Conservation (phyloP, 1,140 invertebrate species). For the Hesperophylax magnus region DNA sequence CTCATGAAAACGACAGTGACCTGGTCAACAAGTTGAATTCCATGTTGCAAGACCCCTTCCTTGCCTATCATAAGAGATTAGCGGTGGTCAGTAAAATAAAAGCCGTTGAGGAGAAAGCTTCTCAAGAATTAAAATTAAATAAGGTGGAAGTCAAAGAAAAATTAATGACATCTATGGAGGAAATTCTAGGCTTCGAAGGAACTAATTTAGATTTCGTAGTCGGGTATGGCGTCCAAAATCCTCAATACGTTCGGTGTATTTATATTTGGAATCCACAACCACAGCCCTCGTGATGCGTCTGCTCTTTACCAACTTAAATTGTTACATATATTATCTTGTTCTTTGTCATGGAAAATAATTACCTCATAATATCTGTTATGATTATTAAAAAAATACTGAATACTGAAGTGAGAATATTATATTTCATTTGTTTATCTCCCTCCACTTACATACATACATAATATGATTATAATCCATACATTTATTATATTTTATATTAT, state of each 20-base stretch:
- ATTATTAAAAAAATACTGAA: too few relatives aligned
- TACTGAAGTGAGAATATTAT: too few relatives aligned
- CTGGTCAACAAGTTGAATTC: slow-evolving; percentile 23
- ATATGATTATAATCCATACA: too few relatives aligned
- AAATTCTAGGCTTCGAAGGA: slow-evolving; percentile 50
- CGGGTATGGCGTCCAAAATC: slow-evolving; percentile 48
- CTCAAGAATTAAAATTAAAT: slow-evolving; percentile 32
- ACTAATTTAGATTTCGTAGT: slow-evolving; percentile 53
- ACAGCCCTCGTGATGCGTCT: neutral
- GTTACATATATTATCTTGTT: neutral
- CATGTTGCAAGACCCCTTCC: slow-evolving; percentile 33
- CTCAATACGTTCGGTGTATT: slow-evolving; percentile 50
- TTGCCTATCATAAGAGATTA: slow-evolving; percentile 11
- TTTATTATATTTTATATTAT: too few relatives aligned
- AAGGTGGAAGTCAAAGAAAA: slow-evolving; percentile 46
- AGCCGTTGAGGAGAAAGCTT: slow-evolving; percentile 16
- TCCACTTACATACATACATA: too few relatives aligned
- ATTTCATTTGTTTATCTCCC: too few relatives aligned
- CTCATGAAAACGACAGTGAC: slow-evolving; percentile 11
- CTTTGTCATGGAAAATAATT: too few relatives aligned
- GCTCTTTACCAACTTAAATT: neutral
- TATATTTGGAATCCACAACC: slow-evolving; percentile 48
- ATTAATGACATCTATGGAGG: slow-evolving; percentile 38
- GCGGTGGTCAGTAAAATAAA: slow-evolving; percentile 37
- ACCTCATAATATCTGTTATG: too few relatives aligned